Percentiles rank a stretch among this genome's conserved stretches.
phyloP scores from a whole-genome alignment of 2,797 vertebrate species.

The Onychomys arenicola region DNA sequence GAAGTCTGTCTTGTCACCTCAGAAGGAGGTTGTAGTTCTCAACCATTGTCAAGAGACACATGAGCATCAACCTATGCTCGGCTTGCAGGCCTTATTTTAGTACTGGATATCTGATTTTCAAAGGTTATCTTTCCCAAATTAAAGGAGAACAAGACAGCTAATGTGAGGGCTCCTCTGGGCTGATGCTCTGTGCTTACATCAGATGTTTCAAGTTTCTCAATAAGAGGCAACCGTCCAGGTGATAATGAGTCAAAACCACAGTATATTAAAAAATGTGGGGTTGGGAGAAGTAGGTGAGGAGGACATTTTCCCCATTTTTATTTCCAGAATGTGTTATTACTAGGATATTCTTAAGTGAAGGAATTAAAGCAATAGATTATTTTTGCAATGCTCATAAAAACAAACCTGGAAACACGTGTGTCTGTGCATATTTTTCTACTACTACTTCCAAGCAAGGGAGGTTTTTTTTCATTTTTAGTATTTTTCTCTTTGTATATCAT shows the following conservation, averaged over 20 bases:
- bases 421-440: background rate
- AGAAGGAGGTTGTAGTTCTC: background rate
- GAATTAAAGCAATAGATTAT: conserved; percentile 24
- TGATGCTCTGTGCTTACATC: conserved; percentile 25
- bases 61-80: background rate
- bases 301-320: conserved; percentile 25
- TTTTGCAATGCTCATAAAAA: conserved; percentile 25
- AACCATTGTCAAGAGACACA: background rate
- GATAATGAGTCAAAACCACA: conserved; percentile 57
- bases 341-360: conserved; percentile 49
- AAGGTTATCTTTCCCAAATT: conserved; percentile 71
- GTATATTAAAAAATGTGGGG: conserved; percentile 14
- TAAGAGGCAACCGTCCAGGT: conserved; percentile 47
- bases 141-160: conserved; percentile 58
- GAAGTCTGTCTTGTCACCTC: background rate
- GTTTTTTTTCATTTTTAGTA: background rate
- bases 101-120: conserved; percentile 57
- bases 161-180: background rate
- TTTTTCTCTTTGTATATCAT: background rate
- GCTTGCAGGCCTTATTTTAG: conserved; percentile 58
- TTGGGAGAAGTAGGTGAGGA: background rate
- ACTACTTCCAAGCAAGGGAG: background rate
- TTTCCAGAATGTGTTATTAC: conserved; percentile 41
- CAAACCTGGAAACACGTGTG: background rate
- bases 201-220: conserved; percentile 57